These are phyloP conservation scores for Platygyra sinensis DNA, from an alignment of 64 coral and sea anemone species.

Conservation along the genomic window DNA sequence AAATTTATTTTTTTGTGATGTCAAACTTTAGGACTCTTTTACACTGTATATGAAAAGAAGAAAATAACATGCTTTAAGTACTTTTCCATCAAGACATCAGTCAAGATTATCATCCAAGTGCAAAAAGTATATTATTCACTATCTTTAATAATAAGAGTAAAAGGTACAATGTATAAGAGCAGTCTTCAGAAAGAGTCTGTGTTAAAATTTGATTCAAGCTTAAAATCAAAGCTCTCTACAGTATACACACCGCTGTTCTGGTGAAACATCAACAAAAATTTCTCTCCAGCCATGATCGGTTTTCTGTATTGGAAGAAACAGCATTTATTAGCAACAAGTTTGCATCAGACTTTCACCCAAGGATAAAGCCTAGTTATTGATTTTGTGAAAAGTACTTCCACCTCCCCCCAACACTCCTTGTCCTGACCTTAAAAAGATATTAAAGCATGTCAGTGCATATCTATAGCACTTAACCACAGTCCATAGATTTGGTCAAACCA, in stretches of 20 bases:
- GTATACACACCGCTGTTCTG: conserved; percentile 54
- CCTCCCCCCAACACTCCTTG: background rate
- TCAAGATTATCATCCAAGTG: too few species aligned
- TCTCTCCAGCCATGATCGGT: conserved; percentile 94
- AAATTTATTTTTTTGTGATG: too few species aligned
- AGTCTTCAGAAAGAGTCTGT: background rate
- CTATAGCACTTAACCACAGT: too few species aligned
- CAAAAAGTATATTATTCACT: too few species aligned
- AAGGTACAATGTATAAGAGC: background rate
- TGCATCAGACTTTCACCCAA: background rate
- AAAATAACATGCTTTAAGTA: too few species aligned
- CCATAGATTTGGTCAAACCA: too few species aligned
- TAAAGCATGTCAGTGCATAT: too few species aligned
- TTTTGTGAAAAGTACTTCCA: background rate
- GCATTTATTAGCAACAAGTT: background rate
- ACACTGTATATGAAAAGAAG: too few species aligned
- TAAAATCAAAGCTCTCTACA: background rate
- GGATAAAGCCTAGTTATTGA: background rate
- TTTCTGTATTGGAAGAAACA: conserved; percentile 55
- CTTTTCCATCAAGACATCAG: too few species aligned
- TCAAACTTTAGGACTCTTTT: too few species aligned
- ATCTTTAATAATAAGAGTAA: background rate
- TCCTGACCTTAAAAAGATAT: too few species aligned
- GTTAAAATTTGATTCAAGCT: background rate
- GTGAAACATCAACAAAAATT: conserved; percentile 79